These are phyloP conservation scores for Poeciliopsis paucimaculata DNA, from an alignment of 2,797 vertebrate species.

Conservation along the genomic window DNA sequence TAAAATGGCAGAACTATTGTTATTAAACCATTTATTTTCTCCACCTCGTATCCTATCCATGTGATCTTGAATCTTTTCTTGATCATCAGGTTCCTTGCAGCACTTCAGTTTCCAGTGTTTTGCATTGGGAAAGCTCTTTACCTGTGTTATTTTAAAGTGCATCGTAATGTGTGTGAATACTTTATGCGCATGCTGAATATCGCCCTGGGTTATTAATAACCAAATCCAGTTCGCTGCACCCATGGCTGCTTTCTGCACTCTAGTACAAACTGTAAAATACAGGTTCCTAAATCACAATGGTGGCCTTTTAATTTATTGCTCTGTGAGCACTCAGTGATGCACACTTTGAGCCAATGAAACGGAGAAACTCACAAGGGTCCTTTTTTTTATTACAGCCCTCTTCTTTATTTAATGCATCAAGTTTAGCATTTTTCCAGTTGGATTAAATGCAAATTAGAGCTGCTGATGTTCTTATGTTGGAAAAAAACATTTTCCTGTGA, in stretches of 20 bases:
- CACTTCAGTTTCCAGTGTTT: conserved; percentile 48
- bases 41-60: conserved; percentile 3
- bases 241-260: conserved; percentile 18
- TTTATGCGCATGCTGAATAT: conserved; percentile 32
- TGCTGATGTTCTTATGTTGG: conserved; percentile 28
- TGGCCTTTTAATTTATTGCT: conserved; percentile 70
- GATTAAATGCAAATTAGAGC: conserved; percentile 41
- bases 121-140: conserved; percentile 39
- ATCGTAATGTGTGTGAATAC: conserved; percentile 15
- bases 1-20: conserved; percentile 27
- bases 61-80: conserved; percentile 31
- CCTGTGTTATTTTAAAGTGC: conserved; percentile 13
- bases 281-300: conserved; percentile 52
- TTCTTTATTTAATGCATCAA: conserved; percentile 39
- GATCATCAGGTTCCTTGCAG: conserved; percentile 34
- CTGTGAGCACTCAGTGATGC: conserved; percentile 64
- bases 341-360: conserved; percentile 51
- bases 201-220: conserved; percentile 50
- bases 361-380: conserved; percentile 34
- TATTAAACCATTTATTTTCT: conserved; percentile 14
- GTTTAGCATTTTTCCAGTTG: conserved; percentile 7
- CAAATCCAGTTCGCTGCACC: conserved; percentile 33
- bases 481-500: conserved; percentile 5
- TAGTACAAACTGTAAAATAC: conserved; percentile 46
- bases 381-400: conserved; percentile 36